Evolutionary conservation across 2,113 vertebrate species (phyloP).

Genomic region (Osmerus mordax): DNA sequence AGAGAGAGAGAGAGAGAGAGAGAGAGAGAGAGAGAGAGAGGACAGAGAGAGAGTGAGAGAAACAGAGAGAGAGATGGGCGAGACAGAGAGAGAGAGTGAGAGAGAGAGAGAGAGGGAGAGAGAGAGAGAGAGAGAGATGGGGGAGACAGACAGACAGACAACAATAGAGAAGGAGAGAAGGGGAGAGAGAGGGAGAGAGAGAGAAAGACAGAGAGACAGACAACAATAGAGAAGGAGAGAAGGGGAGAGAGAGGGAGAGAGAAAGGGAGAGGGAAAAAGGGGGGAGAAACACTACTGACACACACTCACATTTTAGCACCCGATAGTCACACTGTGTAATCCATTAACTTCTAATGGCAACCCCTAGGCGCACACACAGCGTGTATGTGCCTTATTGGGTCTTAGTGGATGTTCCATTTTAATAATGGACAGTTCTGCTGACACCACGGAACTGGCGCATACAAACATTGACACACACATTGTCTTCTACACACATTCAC

Average conservation of each 20-base stretch:
- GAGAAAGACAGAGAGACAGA: not conserved
- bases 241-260: not conserved
- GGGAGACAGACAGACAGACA: not conserved
- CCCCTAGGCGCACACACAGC: not conserved
- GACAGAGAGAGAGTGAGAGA: not conserved
- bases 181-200: not conserved
- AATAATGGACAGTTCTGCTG: too few relatives aligned
- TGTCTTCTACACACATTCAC: too few relatives aligned
- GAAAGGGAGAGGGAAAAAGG: not conserved
- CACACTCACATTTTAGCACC: not conserved
- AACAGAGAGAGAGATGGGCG: too few relatives aligned
- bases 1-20: not conserved
- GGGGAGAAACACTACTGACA: not conserved
- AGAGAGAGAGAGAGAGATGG: not conserved
- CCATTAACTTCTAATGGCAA: slow-evolving; percentile 1
- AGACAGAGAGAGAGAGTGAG: not conserved
- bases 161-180: too few relatives aligned
- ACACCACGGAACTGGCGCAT: too few relatives aligned
- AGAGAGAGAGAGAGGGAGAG: not conserved
- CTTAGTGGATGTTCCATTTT: too few relatives aligned
- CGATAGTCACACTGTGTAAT: not conserved
- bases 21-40: not conserved
- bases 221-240: not conserved
- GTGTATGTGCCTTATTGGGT: not conserved
- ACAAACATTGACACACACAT: too few relatives aligned